Conservation (phyloP, 2,888 invertebrate species). For the Rugalucina vietnamica region DNA sequence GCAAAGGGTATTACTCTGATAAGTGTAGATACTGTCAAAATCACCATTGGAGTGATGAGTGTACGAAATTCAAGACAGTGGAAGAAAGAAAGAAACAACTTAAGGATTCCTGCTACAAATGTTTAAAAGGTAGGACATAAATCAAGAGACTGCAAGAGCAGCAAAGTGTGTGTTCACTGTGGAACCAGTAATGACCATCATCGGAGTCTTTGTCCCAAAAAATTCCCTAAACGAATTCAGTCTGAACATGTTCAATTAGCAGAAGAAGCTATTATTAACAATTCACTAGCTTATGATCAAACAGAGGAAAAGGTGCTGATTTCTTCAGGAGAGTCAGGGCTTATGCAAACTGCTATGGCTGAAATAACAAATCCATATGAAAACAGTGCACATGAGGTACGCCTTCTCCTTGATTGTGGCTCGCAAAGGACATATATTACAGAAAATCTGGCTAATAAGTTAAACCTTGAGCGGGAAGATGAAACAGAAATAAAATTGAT, state of each 20-base stretch:
- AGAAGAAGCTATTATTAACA: no score
- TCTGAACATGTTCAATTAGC: constrained; percentile 3
- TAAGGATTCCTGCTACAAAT: constrained; percentile 31
- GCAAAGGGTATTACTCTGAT: neutral
- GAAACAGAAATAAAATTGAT: constrained; percentile 11
- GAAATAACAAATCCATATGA: neutral
- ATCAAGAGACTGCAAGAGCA: constrained; percentile 13
- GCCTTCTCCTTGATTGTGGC: constrained; percentile 24
- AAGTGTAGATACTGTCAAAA: constrained; percentile 26
- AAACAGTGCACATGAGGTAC: neutral
- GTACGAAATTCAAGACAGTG: constrained; percentile 11
- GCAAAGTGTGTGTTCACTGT: constrained; percentile 38
- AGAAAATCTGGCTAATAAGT: constrained; percentile 16
- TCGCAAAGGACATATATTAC: constrained; percentile 30
- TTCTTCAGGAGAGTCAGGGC: no score
- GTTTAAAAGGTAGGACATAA: constrained; percentile 30
- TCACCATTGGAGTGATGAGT: constrained; percentile 27
- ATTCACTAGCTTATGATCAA: no score
- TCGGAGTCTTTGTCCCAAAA: constrained; percentile 33
- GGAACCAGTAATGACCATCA: constrained; percentile 24
- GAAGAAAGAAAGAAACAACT: constrained; percentile 28
- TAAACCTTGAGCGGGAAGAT: neutral
- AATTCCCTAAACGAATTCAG: no score
- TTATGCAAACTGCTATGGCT: constrained; percentile 15
- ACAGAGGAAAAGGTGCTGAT: no score